Percentiles rank a stretch among this genome's conserved stretches.
These are phyloP conservation scores for Ovis canadensis DNA, from an alignment of 2,113 vertebrate genomes.

Conservation along the genomic window DNA sequence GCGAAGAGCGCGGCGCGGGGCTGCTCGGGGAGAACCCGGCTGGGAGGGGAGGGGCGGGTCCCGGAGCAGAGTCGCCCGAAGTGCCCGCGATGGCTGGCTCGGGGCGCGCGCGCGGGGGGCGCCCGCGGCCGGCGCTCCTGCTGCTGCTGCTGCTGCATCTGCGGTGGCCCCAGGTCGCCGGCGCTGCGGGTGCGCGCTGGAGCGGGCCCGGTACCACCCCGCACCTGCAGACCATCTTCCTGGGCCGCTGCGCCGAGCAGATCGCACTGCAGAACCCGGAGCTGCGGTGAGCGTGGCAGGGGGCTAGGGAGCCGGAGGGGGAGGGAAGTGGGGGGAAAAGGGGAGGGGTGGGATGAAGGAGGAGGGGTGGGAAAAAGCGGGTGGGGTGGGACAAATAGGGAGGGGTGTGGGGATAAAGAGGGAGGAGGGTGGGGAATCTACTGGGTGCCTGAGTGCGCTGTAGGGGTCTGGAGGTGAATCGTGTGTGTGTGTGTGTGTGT, in stretches of 20 bases:
- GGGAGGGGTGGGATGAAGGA: too few species aligned
- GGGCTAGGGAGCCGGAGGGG: fast-evolving
- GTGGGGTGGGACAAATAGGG: too few species aligned
- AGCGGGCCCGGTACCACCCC: slow-evolving; percentile 74
- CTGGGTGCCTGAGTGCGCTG: neutral
- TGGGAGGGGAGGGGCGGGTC: fast-evolving
- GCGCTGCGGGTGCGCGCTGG: slow-evolving; percentile 52
- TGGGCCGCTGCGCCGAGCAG: slow-evolving; percentile 82
- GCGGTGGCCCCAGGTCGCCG: neutral
- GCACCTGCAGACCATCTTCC: slow-evolving; percentile 75
- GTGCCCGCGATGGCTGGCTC: neutral
- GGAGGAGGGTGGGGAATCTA: neutral
- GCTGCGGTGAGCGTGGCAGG: slow-evolving; percentile 72
- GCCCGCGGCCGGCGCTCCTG: neutral
- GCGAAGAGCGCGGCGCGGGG: fast-evolving
- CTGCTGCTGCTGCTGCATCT: neutral
- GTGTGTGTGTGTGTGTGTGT: too few species aligned
- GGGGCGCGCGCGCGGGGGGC: fast-evolving
- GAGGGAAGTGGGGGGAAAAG: too few species aligned
- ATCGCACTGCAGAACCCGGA: slow-evolving; percentile 61
- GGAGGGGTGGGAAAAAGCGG: too few species aligned
- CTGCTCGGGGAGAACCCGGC: fast-evolving
- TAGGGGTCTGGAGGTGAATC: neutral
- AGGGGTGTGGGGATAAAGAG: too few species aligned
- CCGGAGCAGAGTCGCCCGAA: neutral